Base-by-base conservation (phyloP, 1,140 invertebrate genomes). In the Drosophila burlai region DNA sequence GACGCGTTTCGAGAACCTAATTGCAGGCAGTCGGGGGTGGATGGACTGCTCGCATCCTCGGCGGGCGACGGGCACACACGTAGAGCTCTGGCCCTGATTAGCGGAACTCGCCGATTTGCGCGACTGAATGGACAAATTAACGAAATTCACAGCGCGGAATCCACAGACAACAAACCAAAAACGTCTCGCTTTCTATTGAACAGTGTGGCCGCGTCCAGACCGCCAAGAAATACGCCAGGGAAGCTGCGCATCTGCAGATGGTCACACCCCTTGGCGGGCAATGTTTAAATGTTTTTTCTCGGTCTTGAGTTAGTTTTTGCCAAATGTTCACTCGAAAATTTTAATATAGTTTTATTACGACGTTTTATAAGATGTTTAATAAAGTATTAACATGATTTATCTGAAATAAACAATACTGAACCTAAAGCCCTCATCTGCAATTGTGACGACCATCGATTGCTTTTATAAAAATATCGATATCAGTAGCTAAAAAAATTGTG, bases 161-260 rank as follows among this genome's bases (percentile, higher is more conserved):
- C 34, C 66, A 85, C 80, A 73, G 52, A 83, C 76, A 90, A 71
- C 52, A 83, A 76, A 81, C 65, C 11, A 65, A 65, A 77, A 75
- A 61, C 69, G 72, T 78, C 79, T 74, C 57, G 85, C 82, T 85
- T 86, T 85, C 83, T 86, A 86, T 64, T 62, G 49, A 29, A 46
- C 24, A 50, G 64, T 71, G 67, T 71, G 67, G 13, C 40, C 63
- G 64, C 29, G 40, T 29, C 31, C 26, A 21, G 18, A 5, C 29
- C 16, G 46, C 26, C 15, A 16, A 21, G 3, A 71, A 46, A 46
- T 67, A 21, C 26, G 10, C 3, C 34, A 16, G 15, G 59, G 45
- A 34, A 9, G 55, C 55, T 58, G 55, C 11, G 18, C 18, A 18
- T 40, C 58, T 24, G 4, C 16, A 18, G 34, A 69, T 38, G 62